Evolutionary conservation across 2,113 vertebrate species (phyloP).

Genomic region (Amphiprion ocellaris): DNA sequence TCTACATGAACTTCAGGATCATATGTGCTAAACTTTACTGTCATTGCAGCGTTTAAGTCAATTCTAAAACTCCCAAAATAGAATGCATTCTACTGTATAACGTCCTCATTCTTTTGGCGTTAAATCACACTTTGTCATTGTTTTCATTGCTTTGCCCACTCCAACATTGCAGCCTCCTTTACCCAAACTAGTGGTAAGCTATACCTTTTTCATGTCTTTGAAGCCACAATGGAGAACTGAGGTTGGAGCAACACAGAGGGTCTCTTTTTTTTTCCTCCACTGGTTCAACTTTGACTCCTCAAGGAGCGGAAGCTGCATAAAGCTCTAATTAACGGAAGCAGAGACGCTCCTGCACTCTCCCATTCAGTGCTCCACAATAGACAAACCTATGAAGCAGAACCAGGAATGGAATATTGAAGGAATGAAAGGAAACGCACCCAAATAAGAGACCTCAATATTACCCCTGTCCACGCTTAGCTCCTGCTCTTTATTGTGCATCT

Average conservation of each 20-base stretch:
- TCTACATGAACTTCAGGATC: slow-evolving; percentile 47
- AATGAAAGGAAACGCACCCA: slow-evolving; percentile 82
- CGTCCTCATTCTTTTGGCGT: not conserved
- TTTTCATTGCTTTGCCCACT: slow-evolving; percentile 22
- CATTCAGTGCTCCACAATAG: slow-evolving; percentile 88
- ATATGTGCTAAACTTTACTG: not conserved
- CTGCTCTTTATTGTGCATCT: slow-evolving; percentile 67
- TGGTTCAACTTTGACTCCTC: slow-evolving; percentile 79
- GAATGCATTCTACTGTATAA: not conserved
- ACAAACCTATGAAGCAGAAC: slow-evolving; percentile 87
- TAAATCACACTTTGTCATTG: slow-evolving; percentile 32
- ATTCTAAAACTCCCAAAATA: not conserved
- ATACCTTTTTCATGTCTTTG: slow-evolving; percentile 71
- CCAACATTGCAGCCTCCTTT: slow-evolving; percentile 16
- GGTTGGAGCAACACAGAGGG: slow-evolving; percentile 61
- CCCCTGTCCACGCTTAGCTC: slow-evolving; percentile 60
- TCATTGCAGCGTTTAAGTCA: not conserved
- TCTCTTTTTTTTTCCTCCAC: slow-evolving; percentile 18
- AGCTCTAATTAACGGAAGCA: slow-evolving; percentile 89
- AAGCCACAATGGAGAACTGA: slow-evolving; percentile 63
- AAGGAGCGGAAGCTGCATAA: slow-evolving; percentile 82
- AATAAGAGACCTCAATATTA: slow-evolving; percentile 77
- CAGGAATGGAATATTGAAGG: slow-evolving; percentile 81
- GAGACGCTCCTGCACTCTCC: slow-evolving; percentile 81
- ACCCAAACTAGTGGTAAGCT: slow-evolving; percentile 51